phyloP scores from a whole-genome alignment of 2,888 invertebrate genomes.

The Ophioninae sp. region DNA sequence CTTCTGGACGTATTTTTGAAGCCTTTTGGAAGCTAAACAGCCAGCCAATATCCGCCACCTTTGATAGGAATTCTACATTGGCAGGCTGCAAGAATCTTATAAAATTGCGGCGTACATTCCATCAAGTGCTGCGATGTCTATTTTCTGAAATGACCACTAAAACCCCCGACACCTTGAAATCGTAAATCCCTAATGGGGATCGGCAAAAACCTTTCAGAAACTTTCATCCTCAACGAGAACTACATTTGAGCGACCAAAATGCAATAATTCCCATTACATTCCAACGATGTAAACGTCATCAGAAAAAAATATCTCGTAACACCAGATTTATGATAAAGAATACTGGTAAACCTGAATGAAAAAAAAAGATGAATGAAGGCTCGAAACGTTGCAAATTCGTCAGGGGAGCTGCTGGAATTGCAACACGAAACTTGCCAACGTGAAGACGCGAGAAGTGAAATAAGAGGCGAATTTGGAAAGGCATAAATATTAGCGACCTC shows the following conservation, averaged over 20 bases:
- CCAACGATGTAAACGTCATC: background rate
- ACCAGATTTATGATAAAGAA: background rate
- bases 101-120: no score
- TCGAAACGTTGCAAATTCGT: background rate
- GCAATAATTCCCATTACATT: background rate
- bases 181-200: no score
- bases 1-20: no score
- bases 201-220: no score
- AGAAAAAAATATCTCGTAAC: background rate
- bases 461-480: background rate
- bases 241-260: no score
- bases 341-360: background rate
- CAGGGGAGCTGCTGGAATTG: background rate
- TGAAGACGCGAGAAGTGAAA: background rate
- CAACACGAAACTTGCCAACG: slow-evolving; percentile 17
- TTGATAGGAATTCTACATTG: no score
- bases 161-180: background rate
- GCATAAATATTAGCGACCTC: slow-evolving; percentile 8
- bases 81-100: no score
- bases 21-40: no score
- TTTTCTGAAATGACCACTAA: no score
- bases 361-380: background rate
- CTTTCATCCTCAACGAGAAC: no score
- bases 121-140: no score
- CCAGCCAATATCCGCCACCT: no score